These are phyloP conservation scores for Aurelia coerulea DNA, from an alignment of 30 jellyfish, hydroid and myxozoan species.

Conservation along the genomic window DNA sequence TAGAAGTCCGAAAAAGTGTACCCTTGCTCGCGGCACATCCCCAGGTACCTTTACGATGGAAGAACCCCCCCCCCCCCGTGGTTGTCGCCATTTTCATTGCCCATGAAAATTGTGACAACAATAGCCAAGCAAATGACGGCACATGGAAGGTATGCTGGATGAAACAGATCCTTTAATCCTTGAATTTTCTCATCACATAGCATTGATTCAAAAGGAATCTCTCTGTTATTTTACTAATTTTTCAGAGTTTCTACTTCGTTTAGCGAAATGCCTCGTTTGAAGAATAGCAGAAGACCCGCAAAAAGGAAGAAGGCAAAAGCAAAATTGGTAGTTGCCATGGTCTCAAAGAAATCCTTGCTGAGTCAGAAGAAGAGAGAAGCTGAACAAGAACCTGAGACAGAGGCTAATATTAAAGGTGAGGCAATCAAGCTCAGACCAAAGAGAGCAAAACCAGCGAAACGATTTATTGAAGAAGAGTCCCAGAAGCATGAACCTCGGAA, in stretches of 20 bases:
- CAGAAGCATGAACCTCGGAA: not conserved
- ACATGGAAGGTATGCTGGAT: too few relatives aligned
- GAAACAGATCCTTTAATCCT: too few relatives aligned
- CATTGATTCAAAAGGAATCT: too few relatives aligned
- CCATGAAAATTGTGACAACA: too few relatives aligned
- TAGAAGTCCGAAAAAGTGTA: too few relatives aligned
- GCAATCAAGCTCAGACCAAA: slow-evolving; percentile 30
- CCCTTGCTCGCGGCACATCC: too few relatives aligned
- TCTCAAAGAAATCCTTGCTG: slow-evolving; percentile 50
- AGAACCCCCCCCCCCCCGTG: too few relatives aligned
- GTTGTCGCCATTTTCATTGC: too few relatives aligned
- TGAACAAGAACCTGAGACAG: slow-evolving; percentile 31
- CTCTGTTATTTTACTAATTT: not conserved
- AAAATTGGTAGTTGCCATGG: slow-evolving; percentile 72
- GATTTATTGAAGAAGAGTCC: slow-evolving; percentile 37
- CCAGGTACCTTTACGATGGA: too few relatives aligned
- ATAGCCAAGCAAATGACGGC: too few relatives aligned
- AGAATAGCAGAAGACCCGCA: slow-evolving; percentile 60
- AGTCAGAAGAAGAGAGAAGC: slow-evolving; percentile 20
- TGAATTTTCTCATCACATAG: too few relatives aligned
- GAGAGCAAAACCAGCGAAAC: slow-evolving; percentile 47
- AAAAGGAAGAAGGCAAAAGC: slow-evolving; percentile 45
- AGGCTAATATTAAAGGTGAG: slow-evolving; percentile 43
- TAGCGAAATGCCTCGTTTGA: slow-evolving; percentile 65
- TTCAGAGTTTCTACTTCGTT: not conserved